These are phyloP conservation scores for Diaphora mendica DNA, from an alignment of 2,888 invertebrate species.

Conservation along the genomic window DNA sequence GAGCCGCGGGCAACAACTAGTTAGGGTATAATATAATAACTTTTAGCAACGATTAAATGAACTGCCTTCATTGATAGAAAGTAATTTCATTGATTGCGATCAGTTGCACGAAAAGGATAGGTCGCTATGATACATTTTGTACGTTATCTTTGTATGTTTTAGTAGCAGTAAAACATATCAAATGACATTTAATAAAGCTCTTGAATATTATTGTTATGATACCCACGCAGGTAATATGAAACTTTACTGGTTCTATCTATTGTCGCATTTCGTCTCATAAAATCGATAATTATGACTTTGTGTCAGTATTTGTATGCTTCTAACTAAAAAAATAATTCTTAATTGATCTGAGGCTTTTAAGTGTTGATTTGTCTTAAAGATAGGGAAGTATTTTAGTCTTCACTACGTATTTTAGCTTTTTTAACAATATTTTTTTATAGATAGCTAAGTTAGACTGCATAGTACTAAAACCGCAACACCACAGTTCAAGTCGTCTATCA, in stretches of 20 bases:
- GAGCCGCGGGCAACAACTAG: too few species aligned
- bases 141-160: constrained; percentile 12
- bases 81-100: constrained; percentile 51
- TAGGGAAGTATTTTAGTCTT: too few species aligned
- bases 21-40: constrained; percentile 41
- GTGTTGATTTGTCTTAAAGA: too few species aligned
- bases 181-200: constrained; percentile 21
- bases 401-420: too few species aligned
- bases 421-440: too few species aligned
- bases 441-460: too few species aligned
- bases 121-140: constrained; percentile 21
- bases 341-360: too few species aligned
- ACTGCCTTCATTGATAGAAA: constrained; percentile 38
- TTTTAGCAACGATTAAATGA: constrained; percentile 40
- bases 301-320: neutral
- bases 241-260: neutral
- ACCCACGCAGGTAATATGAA: neutral
- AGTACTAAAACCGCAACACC: too few species aligned
- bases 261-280: neutral
- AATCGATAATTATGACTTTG: neutral
- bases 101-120: constrained; percentile 34
- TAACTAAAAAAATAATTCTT: neutral
- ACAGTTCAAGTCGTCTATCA: too few species aligned
- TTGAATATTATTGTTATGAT: neutral
- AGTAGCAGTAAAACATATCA: constrained; percentile 12